Percentiles rank a stretch among this genome's conserved stretches.
Conservation (phyloP, 2,797 vertebrate genomes). For the Onychomys torridus region DNA sequence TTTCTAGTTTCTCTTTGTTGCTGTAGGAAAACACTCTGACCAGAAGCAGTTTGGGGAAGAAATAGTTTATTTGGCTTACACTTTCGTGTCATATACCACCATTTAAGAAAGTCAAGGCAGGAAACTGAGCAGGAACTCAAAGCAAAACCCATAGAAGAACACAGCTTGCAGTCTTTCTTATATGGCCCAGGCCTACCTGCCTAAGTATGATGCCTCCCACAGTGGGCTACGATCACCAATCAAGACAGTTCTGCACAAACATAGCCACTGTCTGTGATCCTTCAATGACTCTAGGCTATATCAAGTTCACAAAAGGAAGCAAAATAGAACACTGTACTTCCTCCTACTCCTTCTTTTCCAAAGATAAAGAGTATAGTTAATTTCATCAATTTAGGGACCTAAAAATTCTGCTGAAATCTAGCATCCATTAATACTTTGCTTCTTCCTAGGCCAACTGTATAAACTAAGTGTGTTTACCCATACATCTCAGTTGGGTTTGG, state of each 20-base stretch:
- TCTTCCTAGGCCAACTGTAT: neutral
- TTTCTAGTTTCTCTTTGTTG: neutral
- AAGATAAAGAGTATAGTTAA: neutral
- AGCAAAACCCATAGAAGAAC: neutral
- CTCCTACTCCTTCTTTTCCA: neutral
- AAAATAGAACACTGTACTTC: neutral
- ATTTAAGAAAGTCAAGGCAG: neutral
- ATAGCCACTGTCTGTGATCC: neutral
- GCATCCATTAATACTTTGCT: neutral
- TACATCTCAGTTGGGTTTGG: neutral
- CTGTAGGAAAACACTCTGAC: neutral
- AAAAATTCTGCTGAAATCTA: neutral
- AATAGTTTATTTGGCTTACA: neutral
- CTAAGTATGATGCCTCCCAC: neutral
- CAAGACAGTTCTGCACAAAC: neutral
- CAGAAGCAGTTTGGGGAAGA: neutral
- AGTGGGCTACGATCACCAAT: neutral
- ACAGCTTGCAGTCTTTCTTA: neutral
- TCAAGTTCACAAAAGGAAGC: neutral
- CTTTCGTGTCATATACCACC: neutral
- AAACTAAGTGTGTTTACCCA: neutral
- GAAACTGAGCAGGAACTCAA: neutral
- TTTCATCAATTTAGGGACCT: neutral
- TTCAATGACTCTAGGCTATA: neutral
- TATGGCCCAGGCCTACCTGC: neutral